These are phyloP conservation scores for Bombylius discolor DNA, from an alignment of 2,888 invertebrate species.

Conservation along the genomic window DNA sequence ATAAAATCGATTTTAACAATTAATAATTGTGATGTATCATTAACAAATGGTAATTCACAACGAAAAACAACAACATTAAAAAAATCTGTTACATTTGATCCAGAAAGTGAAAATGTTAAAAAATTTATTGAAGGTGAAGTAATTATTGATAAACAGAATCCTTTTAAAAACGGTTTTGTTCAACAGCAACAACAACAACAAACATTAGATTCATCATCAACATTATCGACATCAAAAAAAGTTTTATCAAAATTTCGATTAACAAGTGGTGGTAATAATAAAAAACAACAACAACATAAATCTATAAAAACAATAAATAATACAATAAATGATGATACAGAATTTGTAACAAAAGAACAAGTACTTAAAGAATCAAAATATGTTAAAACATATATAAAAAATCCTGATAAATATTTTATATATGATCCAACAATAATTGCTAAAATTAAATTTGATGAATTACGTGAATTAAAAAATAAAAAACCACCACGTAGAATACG, in stretches of 20 bases:
- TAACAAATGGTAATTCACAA: not conserved
- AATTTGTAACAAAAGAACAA: constrained; percentile 34
- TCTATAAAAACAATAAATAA: not conserved
- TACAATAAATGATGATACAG: constrained; percentile 18
- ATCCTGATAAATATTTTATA: constrained; percentile 35
- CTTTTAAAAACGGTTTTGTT: constrained; percentile 24
- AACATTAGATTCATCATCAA: constrained; percentile 7
- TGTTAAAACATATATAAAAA: constrained; percentile 36
- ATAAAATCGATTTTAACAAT: constrained; percentile 4
- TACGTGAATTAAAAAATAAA: constrained; percentile 22
- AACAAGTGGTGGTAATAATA: not conserved
- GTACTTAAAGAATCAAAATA: constrained; percentile 36
- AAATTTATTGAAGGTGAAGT: constrained; percentile 34
- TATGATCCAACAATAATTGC: constrained; percentile 34
- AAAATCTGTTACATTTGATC: constrained; percentile 31
- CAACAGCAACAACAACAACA: constrained; percentile 16
- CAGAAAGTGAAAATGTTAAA: constrained; percentile 28
- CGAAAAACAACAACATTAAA: constrained; percentile 16
- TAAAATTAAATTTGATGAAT: constrained; percentile 29
- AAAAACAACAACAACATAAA: not conserved
- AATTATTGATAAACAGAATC: constrained; percentile 35
- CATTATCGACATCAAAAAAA: not conserved
- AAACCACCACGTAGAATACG: constrained; percentile 21
- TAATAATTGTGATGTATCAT: not conserved
- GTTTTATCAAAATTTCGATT: no score